These are phyloP conservation scores for Avahi laniger DNA, from an alignment of 2,797 vertebrate species.

Conservation along the genomic window DNA sequence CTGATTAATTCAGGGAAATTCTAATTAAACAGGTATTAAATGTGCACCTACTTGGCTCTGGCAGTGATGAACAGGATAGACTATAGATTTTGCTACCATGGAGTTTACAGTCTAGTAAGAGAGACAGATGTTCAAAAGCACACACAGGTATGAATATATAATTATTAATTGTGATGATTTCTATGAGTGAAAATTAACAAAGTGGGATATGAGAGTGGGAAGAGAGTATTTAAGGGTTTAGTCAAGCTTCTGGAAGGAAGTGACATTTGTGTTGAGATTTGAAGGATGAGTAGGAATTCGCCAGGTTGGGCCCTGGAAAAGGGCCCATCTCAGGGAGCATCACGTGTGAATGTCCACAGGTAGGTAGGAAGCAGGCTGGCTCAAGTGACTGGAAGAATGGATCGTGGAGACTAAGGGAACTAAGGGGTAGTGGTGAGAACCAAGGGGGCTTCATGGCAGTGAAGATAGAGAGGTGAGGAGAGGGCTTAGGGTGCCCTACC, in stretches of 20 bases:
- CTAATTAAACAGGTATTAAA: not conserved
- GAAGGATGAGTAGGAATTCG: not conserved
- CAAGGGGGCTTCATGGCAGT: not conserved
- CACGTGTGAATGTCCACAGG: not conserved
- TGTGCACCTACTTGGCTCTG: not conserved
- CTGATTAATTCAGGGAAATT: not conserved
- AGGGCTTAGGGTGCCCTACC: not conserved
- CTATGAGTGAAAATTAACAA: not conserved
- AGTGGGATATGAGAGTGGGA: not conserved
- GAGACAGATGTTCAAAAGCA: not conserved
- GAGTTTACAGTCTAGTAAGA: not conserved
- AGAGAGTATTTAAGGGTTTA: not conserved
- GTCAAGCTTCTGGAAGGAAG: not conserved
- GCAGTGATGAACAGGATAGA: not conserved
- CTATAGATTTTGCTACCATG: not conserved
- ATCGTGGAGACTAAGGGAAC: not conserved
- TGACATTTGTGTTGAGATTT: not conserved
- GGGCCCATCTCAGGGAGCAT: not conserved
- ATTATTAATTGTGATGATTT: constrained; percentile 9
- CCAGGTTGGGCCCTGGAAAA: not conserved
- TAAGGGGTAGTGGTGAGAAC: not conserved
- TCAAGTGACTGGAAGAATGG: not conserved
- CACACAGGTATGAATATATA: not conserved
- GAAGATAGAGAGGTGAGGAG: not conserved
- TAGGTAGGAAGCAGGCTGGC: not conserved